Conservation (phyloP, 2,888 invertebrate genomes). For the Philaethria dido region DNA sequence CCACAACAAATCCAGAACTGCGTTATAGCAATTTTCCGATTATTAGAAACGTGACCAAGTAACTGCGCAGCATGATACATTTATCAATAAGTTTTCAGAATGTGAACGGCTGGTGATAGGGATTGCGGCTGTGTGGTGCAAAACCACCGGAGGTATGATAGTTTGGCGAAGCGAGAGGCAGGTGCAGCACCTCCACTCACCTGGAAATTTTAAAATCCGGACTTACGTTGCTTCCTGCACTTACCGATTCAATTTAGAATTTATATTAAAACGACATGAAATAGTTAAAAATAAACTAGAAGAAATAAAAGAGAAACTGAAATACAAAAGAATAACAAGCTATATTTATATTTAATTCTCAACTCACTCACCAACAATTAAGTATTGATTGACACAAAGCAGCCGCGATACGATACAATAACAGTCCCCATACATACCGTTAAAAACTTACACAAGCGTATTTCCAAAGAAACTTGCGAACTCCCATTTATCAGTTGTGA, state of each 20-base stretch:
- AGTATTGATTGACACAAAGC: slow-evolving; percentile 15
- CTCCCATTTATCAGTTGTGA: slow-evolving; percentile 31
- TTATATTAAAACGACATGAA: not conserved
- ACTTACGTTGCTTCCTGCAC: no score
- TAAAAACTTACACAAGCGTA: slow-evolving; percentile 21
- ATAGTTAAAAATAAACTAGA: not conserved
- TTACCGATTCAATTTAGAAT: not conserved
- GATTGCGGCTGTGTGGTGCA: no score
- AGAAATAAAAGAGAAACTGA: slow-evolving; percentile 1
- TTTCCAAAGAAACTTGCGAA: slow-evolving; percentile 33
- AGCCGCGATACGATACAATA: slow-evolving; percentile 12
- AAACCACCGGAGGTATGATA: no score
- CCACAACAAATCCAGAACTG: no score
- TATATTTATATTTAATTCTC: slow-evolving; percentile 10
- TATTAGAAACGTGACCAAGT: no score
- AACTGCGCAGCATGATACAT: no score
- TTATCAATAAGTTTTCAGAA: no score
- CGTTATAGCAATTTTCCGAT: no score
- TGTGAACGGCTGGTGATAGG: no score
- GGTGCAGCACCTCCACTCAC: no score
- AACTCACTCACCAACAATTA: slow-evolving; percentile 5
- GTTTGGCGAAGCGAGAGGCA: no score
- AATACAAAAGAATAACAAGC: slow-evolving; percentile 8
- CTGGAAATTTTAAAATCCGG: no score
- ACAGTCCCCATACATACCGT: slow-evolving; percentile 12